Conservation (phyloP, 2,888 invertebrate genomes). For the Coecobrya sp. region DNA sequence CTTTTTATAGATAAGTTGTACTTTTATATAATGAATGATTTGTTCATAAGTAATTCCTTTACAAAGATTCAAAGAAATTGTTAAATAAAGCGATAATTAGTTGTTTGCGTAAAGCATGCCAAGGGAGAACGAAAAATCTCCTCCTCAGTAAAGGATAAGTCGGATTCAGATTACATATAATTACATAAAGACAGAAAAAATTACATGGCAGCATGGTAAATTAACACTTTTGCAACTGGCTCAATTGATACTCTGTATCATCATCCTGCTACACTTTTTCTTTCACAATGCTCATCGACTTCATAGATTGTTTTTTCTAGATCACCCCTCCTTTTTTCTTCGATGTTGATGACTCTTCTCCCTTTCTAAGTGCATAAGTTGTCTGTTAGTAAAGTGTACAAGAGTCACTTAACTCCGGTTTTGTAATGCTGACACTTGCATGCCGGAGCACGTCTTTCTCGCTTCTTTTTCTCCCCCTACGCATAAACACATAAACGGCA, state of each 20-base stretch:
- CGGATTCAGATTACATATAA: too few species aligned
- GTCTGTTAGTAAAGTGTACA: slow-evolving; percentile 4
- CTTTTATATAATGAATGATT: too few species aligned
- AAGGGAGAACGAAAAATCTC: not conserved
- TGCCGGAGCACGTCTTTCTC: slow-evolving; percentile 69
- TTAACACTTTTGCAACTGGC: slow-evolving; percentile 17
- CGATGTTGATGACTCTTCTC: not conserved
- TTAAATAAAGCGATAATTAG: slow-evolving; percentile 73
- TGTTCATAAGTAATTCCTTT: too few species aligned
- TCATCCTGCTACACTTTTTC: slow-evolving; percentile 1
- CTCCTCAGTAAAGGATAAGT: not conserved
- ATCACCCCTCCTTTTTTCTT: slow-evolving; percentile 15
- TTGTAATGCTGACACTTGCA: slow-evolving; percentile 75
- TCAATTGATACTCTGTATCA: not conserved
- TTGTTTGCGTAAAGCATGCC: slow-evolving; percentile 13
- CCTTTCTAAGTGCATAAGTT: not conserved
- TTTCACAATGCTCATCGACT: not conserved
- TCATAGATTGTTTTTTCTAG: slow-evolving; percentile 54
- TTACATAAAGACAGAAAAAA: slow-evolving; percentile 41
- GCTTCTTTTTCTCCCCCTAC: not conserved
- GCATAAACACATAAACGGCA: not conserved
- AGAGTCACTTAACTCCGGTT: slow-evolving; percentile 30
- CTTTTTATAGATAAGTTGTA: too few species aligned
- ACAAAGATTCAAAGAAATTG: not conserved
- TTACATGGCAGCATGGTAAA: slow-evolving; percentile 51